These are phyloP conservation scores for Pseudorhombus dupliciocellatus DNA, from an alignment of 2,113 vertebrate species.

Conservation along the genomic window DNA sequence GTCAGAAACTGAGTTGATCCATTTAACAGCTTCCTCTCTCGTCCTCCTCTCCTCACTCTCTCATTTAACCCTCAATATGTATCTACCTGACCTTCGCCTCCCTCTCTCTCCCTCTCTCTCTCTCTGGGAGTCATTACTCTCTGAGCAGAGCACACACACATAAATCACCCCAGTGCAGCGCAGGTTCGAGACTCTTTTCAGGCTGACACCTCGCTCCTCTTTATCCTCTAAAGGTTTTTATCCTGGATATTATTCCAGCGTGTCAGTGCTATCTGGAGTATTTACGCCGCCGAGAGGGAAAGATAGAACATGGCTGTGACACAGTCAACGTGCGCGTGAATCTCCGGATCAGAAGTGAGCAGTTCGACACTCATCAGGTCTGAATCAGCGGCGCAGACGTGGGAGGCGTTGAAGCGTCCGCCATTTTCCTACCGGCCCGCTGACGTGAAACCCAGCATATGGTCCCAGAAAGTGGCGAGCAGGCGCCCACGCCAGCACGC, in stretches of 20 bases:
- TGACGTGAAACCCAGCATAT: constrained; percentile 11
- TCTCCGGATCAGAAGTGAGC: not conserved
- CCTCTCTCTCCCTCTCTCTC: not conserved
- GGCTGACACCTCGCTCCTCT: too few relatives aligned
- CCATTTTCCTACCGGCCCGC: constrained; percentile 1
- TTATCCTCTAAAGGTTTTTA: too few relatives aligned
- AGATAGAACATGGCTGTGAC: too few relatives aligned
- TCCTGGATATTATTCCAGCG: too few relatives aligned
- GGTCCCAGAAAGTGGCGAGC: constrained; percentile 22
- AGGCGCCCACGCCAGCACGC: constrained; percentile 18
- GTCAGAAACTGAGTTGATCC: constrained; percentile 20
- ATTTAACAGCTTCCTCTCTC: not conserved
- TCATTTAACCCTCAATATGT: too few relatives aligned
- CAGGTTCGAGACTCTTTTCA: too few relatives aligned
- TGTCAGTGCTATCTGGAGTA: too few relatives aligned
- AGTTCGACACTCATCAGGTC: not conserved
- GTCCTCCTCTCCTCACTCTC: not conserved
- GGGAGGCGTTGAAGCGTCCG: not conserved
- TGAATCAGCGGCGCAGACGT: constrained; percentile 25
- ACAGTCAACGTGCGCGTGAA: too few relatives aligned
- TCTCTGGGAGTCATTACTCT: not conserved
- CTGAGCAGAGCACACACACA: too few relatives aligned
- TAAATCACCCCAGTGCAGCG: too few relatives aligned
- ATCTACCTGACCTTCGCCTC: too few relatives aligned
- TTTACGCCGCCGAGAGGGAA: too few relatives aligned